phyloP scores from a whole-genome alignment of 2,797 vertebrate species.

The Chelmon rostratus region DNA sequence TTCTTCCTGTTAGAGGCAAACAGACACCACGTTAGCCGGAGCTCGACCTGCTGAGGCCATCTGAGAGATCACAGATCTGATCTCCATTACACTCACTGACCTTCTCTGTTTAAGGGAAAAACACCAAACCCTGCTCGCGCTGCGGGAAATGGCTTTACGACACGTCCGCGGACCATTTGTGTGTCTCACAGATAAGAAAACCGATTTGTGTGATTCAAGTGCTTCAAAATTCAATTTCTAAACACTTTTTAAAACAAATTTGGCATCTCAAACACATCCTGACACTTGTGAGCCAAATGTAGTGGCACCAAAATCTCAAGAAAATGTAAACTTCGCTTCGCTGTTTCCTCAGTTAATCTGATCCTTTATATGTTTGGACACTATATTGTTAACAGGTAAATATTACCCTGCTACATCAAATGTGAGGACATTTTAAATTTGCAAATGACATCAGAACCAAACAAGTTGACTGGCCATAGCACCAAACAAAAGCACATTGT shows the following conservation, averaged over 20 bases:
- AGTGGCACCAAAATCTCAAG: slow-evolving; percentile 59
- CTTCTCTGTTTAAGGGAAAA: slow-evolving; percentile 33
- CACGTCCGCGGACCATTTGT: slow-evolving; percentile 2
- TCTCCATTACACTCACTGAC: slow-evolving; percentile 25
- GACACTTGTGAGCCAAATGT: slow-evolving; percentile 47
- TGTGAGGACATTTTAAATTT: slow-evolving; percentile 45
- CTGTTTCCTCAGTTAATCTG: neutral
- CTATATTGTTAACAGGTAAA: slow-evolving; percentile 57
- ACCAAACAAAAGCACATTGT: slow-evolving; percentile 71
- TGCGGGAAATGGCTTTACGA: slow-evolving; percentile 25
- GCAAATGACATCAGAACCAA: slow-evolving; percentile 50
- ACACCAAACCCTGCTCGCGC: slow-evolving; percentile 2
- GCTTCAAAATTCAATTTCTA: neutral
- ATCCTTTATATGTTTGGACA: neutral
- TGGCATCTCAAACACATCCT: slow-evolving; percentile 69
- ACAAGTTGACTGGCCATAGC: slow-evolving; percentile 62
- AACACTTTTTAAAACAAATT: slow-evolving; percentile 44
- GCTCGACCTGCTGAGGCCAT: slow-evolving; percentile 19
- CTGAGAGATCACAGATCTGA: slow-evolving; percentile 37
- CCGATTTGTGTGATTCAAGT: neutral
- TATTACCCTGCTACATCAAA: slow-evolving; percentile 60
- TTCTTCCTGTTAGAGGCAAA: slow-evolving; percentile 19
- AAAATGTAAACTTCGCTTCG: slow-evolving; percentile 58
- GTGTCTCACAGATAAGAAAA: slow-evolving; percentile 16
- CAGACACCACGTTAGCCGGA: slow-evolving; percentile 8